Evolutionary conservation across 1,140 invertebrate species (phyloP).

Genomic region (Dinothrombium tinctorium): DNA sequence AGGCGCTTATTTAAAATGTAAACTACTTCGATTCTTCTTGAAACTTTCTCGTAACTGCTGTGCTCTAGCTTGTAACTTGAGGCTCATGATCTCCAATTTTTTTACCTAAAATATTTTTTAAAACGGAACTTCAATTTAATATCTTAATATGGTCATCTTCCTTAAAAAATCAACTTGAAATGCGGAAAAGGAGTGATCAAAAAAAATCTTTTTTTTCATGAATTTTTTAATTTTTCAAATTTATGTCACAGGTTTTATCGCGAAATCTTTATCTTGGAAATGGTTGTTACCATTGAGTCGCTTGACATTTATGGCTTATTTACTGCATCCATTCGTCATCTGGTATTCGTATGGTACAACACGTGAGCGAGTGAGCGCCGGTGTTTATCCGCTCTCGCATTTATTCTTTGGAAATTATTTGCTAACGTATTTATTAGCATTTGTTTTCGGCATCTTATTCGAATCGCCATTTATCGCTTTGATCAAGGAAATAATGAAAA

Average conservation of each 20-base stretch:
- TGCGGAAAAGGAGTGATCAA: too few relatives aligned
- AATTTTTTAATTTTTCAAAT: neutral
- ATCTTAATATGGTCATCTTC: too few relatives aligned
- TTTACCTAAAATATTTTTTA: too few relatives aligned
- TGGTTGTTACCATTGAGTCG: constrained; percentile 8
- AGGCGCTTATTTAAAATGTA: too few relatives aligned
- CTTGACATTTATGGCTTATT: constrained; percentile 13
- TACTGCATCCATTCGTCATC: constrained; percentile 14
- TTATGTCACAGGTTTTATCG: constrained; percentile 6
- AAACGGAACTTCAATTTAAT: too few relatives aligned
- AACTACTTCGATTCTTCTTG: too few relatives aligned
- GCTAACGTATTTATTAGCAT: constrained; percentile 1
- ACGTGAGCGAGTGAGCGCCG: neutral
- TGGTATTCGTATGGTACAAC: constrained; percentile 3
- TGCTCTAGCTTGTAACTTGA: too few relatives aligned
- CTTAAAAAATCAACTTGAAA: too few relatives aligned
- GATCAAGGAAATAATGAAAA: neutral
- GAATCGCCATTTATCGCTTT: constrained; percentile 4
- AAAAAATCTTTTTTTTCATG: neutral
- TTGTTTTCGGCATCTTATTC: neutral
- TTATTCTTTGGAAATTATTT: neutral
- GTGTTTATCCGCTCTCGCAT: neutral
- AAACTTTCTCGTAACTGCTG: too few relatives aligned
- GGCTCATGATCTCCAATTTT: too few relatives aligned
- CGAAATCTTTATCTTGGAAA: constrained; percentile 9